Evolutionary conservation across 2,113 vertebrate genomes (phyloP).

Genomic region (Pelecanoides urinatrix): DNA sequence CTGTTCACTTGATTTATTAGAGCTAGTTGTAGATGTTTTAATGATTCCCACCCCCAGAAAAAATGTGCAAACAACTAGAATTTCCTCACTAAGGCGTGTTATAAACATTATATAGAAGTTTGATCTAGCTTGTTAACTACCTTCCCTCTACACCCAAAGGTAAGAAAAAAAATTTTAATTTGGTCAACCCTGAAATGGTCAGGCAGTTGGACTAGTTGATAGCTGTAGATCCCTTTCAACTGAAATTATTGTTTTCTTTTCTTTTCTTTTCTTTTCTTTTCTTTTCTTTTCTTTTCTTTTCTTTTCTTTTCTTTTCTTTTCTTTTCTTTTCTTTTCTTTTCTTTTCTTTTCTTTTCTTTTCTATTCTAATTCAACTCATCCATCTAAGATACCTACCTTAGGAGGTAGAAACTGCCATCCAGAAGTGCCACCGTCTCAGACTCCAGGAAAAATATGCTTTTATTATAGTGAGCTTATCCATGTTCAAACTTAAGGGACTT

Average conservation of each 20-base stretch:
- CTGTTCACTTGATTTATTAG: background rate
- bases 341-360: background rate
- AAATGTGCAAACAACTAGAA: background rate
- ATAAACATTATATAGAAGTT: background rate
- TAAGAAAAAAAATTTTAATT: background rate
- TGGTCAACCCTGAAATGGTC: background rate
- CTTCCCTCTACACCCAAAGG: background rate
- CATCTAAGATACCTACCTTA: background rate
- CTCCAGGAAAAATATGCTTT: background rate
- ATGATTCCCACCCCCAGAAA: accelerated
- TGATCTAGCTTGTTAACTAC: background rate
- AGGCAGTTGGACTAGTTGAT: background rate
- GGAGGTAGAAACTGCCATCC: background rate
- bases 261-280: background rate
- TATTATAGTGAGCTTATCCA: background rate
- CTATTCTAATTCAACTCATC: background rate
- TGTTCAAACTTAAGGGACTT: background rate
- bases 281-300: background rate
- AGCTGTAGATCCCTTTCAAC: accelerated
- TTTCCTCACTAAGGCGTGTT: background rate
- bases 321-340: background rate
- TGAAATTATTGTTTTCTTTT: background rate
- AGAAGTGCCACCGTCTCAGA: background rate
- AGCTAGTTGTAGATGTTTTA: background rate
- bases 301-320: background rate